Evolutionary conservation across 1,140 invertebrate species (phyloP).

Genomic region (Nilaparvata lugens): DNA sequence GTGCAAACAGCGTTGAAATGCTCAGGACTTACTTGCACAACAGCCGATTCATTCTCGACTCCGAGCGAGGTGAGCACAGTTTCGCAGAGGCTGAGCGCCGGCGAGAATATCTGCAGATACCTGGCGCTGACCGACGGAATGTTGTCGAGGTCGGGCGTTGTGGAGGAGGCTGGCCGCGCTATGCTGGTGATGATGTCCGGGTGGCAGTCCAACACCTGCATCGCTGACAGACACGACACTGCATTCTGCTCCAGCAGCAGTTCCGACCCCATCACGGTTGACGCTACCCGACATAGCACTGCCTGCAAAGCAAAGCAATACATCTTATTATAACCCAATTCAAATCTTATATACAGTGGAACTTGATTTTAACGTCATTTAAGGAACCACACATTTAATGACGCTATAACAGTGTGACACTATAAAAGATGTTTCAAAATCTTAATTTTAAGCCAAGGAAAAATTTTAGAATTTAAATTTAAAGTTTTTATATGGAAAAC

Average conservation of each 20-base stretch:
- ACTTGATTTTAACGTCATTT: too few relatives aligned
- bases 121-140: constrained; percentile 50
- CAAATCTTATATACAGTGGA: too few relatives aligned
- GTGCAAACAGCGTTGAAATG: neutral
- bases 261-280: constrained; percentile 60
- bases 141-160: constrained; percentile 34
- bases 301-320: constrained; percentile 36
- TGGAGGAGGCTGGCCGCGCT: neutral
- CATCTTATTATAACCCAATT: too few relatives aligned
- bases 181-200: constrained; percentile 47
- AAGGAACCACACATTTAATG: too few relatives aligned
- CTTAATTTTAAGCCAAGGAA: too few relatives aligned
- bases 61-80: constrained; percentile 72
- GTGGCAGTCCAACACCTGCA: constrained; percentile 68
- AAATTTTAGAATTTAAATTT: too few relatives aligned
- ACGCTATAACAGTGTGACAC: too few relatives aligned
- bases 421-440: too few relatives aligned
- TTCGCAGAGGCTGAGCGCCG: constrained; percentile 68
- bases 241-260: constrained; percentile 64
- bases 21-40: constrained; percentile 46
- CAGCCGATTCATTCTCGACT: constrained; percentile 67
- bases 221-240: constrained; percentile 59
- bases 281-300: constrained; percentile 63
- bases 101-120: constrained; percentile 72
- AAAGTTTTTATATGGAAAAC: too few relatives aligned